Evolutionary conservation across 2,113 vertebrate species (phyloP), one percentile per base, ranked within the genome.

Genomic region (Oxyura jamaicensis): DNA sequence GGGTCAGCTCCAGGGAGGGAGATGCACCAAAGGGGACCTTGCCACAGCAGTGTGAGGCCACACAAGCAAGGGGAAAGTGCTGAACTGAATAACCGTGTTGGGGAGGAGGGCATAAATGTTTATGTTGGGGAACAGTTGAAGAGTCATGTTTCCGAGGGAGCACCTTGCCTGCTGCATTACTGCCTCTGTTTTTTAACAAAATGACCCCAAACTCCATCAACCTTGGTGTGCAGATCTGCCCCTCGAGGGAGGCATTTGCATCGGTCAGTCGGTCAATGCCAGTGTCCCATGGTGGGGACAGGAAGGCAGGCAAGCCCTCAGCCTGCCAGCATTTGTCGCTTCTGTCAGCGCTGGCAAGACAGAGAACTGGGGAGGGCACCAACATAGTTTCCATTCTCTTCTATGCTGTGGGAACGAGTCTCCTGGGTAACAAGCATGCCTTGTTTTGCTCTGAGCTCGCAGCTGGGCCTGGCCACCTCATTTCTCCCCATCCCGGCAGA

Each of bases 321-420:
- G 94, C 88, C 91, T 95, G 83, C 89, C 93, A 88, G 90, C 89
- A 84, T 90, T 96, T 90, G 83, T 90, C 87, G 90, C 78, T 83
- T 93, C 88, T 83, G 26, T 96, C 95, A 83, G 95, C 60, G 13
- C 83, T 96, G 93, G 95, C 95, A 96, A 10, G 80, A 86, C 85
- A 52, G 85, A 91, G 93, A 83, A 41, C 87, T 68, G 66, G 86
- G 90, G 42, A 95, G 93, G 95, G 93, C 95, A 93, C 42, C 0
- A 6, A 90, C 88, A 97, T 96, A 95, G 91, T 97, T 97, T 97
- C 95, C 95, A 96, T 95, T 96, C 95, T 96, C 90, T 76, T 83
- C 86, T 95, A 60, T 88, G 93, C 92, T 95, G 93, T 95, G 95
- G 96, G 95, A 96, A 92, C 21, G 2, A 85, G 88, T 96, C 88